Base-by-base conservation (phyloP, 2,113 vertebrate species). In the Brachypodius melanocephalos region DNA sequence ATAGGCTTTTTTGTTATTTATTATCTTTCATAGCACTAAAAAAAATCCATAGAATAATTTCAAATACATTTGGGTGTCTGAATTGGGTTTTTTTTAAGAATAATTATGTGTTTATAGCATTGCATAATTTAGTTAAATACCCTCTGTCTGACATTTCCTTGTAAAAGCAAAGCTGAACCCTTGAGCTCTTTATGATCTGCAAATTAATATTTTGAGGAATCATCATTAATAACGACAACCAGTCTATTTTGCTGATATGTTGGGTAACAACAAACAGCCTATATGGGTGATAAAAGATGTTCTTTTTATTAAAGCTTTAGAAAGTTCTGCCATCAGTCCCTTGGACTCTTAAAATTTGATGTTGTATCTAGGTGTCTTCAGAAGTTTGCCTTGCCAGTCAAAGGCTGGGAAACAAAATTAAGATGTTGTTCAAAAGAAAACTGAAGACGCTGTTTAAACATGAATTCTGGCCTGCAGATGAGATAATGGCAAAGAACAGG, bases 231-330 rank as follows among this genome's bases (percentile, higher is more conserved):
- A 78, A 68, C 29, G 78, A 24, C 69, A 95, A 63, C 24, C 24
- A 90, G 38, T 88, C 97, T 94, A 61, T 85, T 96, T 95, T 90
- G 59, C 15, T 94, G 85, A 25, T 58, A 12, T 68, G 17, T 46
- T 80, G 65, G 32, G 42, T 59, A 49, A 81, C 38, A 45, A 55
- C 69, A 92, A 82, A 17, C 28, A 88, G 38, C 45, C 68, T 94
- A 46, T 75, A 11, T 6, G 7, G 19, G 7, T 90, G 40, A 86
- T 40, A 93, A 90, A 87, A 82, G 19, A 67, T 32, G 84, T 43
- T 95, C 18, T 77, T 93, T 95, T 95, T 94, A 85, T 65, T 93
- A 90, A 93, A 95, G 63, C 14, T 85, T 95, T 57, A 91, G 76
- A 94, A 72, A 74, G 92, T 91, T 93, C 51, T 3, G 16, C 38